A percentile compares a stretch with the other conserved stretches of the same genome.
Evolutionary conservation across 2,888 invertebrate species (phyloP).

Genomic region (Sesia apiformis): DNA sequence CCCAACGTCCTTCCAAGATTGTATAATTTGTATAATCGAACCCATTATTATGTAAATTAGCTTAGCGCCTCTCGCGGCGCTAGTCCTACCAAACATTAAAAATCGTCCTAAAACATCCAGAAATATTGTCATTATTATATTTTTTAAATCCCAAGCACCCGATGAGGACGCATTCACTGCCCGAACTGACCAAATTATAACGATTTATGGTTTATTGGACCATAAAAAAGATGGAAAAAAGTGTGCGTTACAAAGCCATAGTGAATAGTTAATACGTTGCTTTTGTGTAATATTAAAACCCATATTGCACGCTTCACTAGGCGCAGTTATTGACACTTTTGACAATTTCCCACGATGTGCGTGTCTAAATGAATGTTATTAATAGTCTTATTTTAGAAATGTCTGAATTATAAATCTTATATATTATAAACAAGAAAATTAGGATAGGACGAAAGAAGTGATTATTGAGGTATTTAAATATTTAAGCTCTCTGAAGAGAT

Average conservation of each 20-base stretch:
- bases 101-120: slow-evolving; percentile 20
- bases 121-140: slow-evolving; percentile 42
- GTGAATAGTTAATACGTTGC: slow-evolving; percentile 25
- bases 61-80: slow-evolving; percentile 61
- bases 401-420: too few relatives aligned
- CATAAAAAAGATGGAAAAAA: slow-evolving; percentile 56
- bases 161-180: slow-evolving; percentile 39
- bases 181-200: slow-evolving; percentile 59
- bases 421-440: too few relatives aligned
- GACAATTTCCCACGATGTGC: slow-evolving; percentile 46
- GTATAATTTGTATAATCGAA: slow-evolving; percentile 35
- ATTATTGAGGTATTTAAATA: too few relatives aligned
- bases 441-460: too few relatives aligned
- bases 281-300: slow-evolving; percentile 34
- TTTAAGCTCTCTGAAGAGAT: too few relatives aligned
- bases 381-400: too few relatives aligned
- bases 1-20: background rate
- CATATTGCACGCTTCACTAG: slow-evolving; percentile 52
- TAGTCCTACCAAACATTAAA: slow-evolving; percentile 27
- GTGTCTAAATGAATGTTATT: too few relatives aligned
- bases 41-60: slow-evolving; percentile 55
- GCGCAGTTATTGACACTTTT: slow-evolving; percentile 44
- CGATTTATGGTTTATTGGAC: slow-evolving; percentile 73
- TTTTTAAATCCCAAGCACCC: slow-evolving; percentile 33
- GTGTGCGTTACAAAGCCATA: slow-evolving; percentile 14